These are phyloP conservation scores for Dasysyrphus albostriatus DNA, from an alignment of 2,888 invertebrate species.

Conservation along the genomic window DNA sequence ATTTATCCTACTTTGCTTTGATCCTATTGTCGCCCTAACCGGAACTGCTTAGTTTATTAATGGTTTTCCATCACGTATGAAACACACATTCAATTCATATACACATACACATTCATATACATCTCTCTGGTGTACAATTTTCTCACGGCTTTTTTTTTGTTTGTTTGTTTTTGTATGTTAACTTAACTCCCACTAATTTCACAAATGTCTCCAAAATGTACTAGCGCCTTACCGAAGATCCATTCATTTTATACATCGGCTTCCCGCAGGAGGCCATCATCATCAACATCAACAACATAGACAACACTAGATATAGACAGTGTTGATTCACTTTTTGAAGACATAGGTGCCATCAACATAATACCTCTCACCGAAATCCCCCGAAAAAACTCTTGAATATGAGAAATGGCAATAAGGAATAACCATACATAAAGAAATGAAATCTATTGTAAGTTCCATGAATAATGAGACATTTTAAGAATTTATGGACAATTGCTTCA, in stretches of 20 bases:
- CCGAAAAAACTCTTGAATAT: slow-evolving; percentile 50
- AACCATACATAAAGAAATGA: slow-evolving; percentile 76
- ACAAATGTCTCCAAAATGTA: slow-evolving; percentile 70
- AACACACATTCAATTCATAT: background rate
- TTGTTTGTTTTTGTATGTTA: background rate
- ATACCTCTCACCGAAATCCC: slow-evolving; percentile 40
- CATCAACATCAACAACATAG: background rate
- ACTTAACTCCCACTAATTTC: slow-evolving; percentile 69
- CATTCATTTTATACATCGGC: slow-evolving; percentile 22
- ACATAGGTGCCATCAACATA: slow-evolving; percentile 51
- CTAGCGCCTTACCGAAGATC: slow-evolving; percentile 55
- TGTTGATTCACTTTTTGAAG: slow-evolving; percentile 57
- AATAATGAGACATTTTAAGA: slow-evolving; percentile 84
- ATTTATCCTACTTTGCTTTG: background rate
- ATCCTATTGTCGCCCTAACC: background rate
- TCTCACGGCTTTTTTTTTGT: slow-evolving; percentile 53
- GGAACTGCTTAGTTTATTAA: slow-evolving; percentile 9
- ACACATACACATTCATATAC: background rate
- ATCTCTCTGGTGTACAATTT: background rate
- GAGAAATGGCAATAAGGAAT: slow-evolving; percentile 72
- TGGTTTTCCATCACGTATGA: background rate
- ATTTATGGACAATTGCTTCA: slow-evolving; percentile 83
- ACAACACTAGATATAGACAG: slow-evolving; percentile 24
- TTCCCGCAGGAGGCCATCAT: slow-evolving; percentile 16
- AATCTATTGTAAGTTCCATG: slow-evolving; percentile 82